Evolutionary conservation across 2,797 vertebrate genomes (phyloP).

Genomic region (Hydrophis major): DNA sequence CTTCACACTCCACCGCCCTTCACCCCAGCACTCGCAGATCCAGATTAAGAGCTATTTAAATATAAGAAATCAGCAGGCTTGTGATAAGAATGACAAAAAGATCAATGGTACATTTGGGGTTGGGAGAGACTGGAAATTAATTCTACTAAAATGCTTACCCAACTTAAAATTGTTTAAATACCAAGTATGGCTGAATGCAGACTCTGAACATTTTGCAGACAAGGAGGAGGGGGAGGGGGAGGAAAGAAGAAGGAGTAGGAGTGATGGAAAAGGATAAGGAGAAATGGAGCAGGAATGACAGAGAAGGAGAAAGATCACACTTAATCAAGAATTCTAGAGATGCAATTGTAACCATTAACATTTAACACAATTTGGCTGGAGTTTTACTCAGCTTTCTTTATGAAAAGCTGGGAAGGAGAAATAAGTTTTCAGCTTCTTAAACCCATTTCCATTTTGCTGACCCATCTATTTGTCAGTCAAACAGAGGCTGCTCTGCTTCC

Average conservation of each 20-base stretch:
- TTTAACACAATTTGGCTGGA: not conserved
- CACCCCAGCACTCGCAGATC: not conserved
- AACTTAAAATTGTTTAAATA: slow-evolving; percentile 9
- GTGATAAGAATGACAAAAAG: slow-evolving; percentile 18
- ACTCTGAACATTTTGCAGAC: not conserved
- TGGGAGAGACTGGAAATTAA: not conserved
- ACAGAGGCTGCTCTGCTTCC: too few species aligned
- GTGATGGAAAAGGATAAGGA: not conserved
- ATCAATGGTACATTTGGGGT: slow-evolving; percentile 4
- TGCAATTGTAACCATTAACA: slow-evolving; percentile 16
- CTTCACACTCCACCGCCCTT: not conserved
- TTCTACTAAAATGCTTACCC: slow-evolving; percentile 37
- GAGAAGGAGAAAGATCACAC: not conserved
- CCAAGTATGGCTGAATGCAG: not conserved
- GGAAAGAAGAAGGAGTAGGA: not conserved
- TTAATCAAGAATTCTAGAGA: not conserved
- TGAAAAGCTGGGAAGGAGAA: not conserved
- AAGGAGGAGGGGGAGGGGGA: not conserved
- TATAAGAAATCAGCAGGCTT: not conserved
- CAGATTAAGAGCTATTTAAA: slow-evolving; percentile 20
- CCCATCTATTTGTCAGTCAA: slow-evolving; percentile 17
- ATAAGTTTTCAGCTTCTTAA: slow-evolving; percentile 6
- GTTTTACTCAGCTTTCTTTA: slow-evolving; percentile 12
- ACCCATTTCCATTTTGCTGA: slow-evolving; percentile 28
- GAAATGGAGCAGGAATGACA: not conserved